Percentiles rank a stretch among this genome's conserved stretches.
These are phyloP conservation scores for human DNA, from an alignment of 2,113 vertebrate species.

Conservation along the genomic window GRCh38 chr17:13064501-13065000, in stretches of 20 bases:
- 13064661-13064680: background rate
- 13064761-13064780: background rate
- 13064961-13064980: background rate
- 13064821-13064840: background rate
- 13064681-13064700: background rate
- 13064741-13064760: background rate
- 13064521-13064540: rapidly evolving
- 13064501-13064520: background rate
- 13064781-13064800: background rate
- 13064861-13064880: background rate
- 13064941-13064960: background rate
- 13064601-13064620: background rate
- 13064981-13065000: background rate
- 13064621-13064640: background rate
- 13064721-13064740: background rate
- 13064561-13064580: background rate
- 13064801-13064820: background rate
- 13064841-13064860: background rate
- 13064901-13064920: background rate
- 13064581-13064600: background rate
- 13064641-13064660: background rate
- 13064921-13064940: background rate
- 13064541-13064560: background rate
- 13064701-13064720: background rate
- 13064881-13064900: background rate